Evolutionary conservation across 2,113 vertebrate genomes (phyloP).

Genomic region (Psilopsiagon aurifrons): DNA sequence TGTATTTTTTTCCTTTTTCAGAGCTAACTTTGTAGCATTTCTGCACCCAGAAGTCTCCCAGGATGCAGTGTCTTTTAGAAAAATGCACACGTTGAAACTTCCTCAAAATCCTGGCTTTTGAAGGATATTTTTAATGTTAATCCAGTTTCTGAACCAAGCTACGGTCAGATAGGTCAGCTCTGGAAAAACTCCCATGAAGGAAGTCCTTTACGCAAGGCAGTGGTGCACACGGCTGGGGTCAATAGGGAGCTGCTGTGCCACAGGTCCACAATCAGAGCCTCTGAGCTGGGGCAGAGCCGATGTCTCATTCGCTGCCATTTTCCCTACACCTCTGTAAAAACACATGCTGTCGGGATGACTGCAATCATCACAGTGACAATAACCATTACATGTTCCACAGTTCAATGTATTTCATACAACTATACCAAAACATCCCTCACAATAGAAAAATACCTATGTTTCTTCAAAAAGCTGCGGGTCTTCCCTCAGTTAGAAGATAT

Average conservation of each 20-base stretch:
- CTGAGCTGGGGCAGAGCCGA: neutral
- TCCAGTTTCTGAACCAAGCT: neutral
- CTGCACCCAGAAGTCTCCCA: neutral
- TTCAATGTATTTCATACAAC: neutral
- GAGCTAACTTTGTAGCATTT: neutral
- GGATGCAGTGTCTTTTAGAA: neutral
- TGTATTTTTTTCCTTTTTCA: neutral
- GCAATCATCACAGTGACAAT: neutral
- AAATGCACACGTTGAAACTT: neutral
- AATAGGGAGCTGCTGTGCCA: neutral
- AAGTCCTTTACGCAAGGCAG: neutral
- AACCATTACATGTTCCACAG: neutral
- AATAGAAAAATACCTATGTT: neutral
- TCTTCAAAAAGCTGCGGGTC: neutral
- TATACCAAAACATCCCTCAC: neutral
- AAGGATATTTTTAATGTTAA: neutral
- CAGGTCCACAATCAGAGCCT: neutral
- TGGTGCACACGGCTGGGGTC: rapidly evolving
- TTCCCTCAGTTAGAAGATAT: neutral
- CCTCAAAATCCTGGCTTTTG: neutral
- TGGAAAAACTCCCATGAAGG: neutral
- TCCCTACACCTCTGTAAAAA: neutral
- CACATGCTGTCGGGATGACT: neutral
- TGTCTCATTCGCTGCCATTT: neutral
- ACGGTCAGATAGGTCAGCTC: neutral